Conservation (phyloP, 2,113 vertebrate genomes). For the Takifugu bimaculatus region DNA sequence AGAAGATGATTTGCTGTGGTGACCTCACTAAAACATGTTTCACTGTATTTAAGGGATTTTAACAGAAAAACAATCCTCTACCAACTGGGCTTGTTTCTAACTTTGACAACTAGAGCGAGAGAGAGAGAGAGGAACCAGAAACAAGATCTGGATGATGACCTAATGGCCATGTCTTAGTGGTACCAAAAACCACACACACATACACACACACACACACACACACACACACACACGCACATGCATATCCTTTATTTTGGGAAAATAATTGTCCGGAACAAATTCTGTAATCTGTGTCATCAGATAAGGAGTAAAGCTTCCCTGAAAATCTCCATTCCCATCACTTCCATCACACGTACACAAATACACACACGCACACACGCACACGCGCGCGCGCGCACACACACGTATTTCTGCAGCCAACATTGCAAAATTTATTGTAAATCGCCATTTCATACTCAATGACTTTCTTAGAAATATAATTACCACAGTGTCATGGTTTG, state of each 20-base stretch:
- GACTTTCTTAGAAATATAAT: too few species aligned
- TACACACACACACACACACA: slow-evolving; percentile 12
- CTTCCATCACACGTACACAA: slow-evolving; percentile 16
- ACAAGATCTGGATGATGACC: not conserved
- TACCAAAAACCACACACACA: not conserved
- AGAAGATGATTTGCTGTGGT: too few species aligned
- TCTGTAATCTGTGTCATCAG: slow-evolving; percentile 65
- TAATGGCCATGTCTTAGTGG: too few species aligned
- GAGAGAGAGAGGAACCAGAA: too few species aligned
- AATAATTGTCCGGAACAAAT: slow-evolving; percentile 78
- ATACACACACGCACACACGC: not conserved
- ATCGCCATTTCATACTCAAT: not conserved
- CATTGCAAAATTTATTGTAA: not conserved
- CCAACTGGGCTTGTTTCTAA: too few species aligned
- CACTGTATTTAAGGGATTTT: too few species aligned
- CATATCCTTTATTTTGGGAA: slow-evolving; percentile 54
- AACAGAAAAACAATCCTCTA: too few species aligned
- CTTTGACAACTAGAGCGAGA: too few species aligned
- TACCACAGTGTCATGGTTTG: too few species aligned
- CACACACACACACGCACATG: slow-evolving; percentile 15
- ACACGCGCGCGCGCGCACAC: not conserved
- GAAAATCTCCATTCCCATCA: slow-evolving; percentile 49
- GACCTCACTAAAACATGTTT: too few species aligned
- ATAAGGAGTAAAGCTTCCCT: slow-evolving; percentile 63
- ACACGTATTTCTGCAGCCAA: not conserved